Conservation (phyloP, 2,797 vertebrate species). For the Gymnopithys bicolor region DNA sequence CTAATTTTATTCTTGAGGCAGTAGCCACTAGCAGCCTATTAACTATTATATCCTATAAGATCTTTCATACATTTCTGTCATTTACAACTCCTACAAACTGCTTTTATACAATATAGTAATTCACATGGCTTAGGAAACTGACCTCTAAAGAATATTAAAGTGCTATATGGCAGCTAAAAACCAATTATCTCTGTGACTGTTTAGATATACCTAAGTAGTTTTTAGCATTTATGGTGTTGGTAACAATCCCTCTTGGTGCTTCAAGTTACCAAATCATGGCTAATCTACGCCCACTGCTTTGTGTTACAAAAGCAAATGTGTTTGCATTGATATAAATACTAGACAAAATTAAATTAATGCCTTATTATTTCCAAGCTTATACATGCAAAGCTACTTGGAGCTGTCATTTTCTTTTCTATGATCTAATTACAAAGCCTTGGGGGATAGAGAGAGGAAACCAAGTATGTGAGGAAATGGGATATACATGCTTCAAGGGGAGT, state of each 20-base stretch:
- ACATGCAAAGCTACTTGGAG: conserved; percentile 26
- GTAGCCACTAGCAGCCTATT: conserved; percentile 77
- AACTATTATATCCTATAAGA: conserved; percentile 74
- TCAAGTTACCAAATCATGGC: conserved; percentile 12
- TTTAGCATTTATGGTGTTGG: conserved; percentile 40
- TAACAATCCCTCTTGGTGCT: conserved; percentile 15
- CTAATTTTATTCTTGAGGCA: conserved; percentile 62
- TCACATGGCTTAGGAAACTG: conserved; percentile 21
- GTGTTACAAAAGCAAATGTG: conserved; percentile 47
- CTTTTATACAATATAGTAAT: conserved; percentile 15
- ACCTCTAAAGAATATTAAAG: conserved; percentile 56
- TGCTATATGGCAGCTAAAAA: conserved; percentile 45
- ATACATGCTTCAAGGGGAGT: not conserved
- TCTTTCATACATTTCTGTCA: conserved; percentile 73
- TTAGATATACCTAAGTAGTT: conserved; percentile 41
- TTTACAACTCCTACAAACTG: conserved; percentile 17
- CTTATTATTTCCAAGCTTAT: conserved; percentile 56
- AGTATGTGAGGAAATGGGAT: not conserved
- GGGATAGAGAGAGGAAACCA: not conserved
- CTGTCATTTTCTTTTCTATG: conserved; percentile 34
- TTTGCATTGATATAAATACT: conserved; percentile 49
- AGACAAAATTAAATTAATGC: conserved; percentile 58
- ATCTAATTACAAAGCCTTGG: conserved; percentile 32
- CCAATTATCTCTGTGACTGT: conserved; percentile 44
- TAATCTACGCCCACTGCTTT: conserved; percentile 13